Evolutionary conservation across 2,113 vertebrate species (phyloP), one percentile per base, ranked within the genome.

Genomic region (Sitta europaea): DNA sequence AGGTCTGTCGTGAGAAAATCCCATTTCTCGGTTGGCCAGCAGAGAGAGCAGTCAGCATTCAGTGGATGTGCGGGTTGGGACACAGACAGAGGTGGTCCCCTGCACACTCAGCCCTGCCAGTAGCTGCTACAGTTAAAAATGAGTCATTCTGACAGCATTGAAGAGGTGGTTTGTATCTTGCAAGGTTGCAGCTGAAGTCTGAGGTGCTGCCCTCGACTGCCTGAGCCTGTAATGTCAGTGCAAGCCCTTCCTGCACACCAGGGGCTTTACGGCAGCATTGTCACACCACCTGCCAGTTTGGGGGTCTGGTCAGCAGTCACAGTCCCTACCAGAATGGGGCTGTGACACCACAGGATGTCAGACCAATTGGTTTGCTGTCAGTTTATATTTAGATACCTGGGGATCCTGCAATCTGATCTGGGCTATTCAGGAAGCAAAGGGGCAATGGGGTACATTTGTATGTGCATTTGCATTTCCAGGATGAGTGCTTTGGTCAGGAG

Each of bases 21-120:
- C 42, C 24, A 23, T 89, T 94, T 92, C 88, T 86, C 23, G 2
- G 47, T 12, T 72, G 89, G 82, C 97, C 97, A 96, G 96, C 95
- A 97, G 96, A 86, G 94, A 89, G 96, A 93, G 95, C 93, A 94
- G 71, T 96, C 82, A 77, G 80, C 95, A 86, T 86, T 76, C 11
- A 1, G 76, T 86, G 77, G 29, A 48, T 1, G 2, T 7, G 38
- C 7, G 4, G 40, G 45, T 28, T 50, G 58, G 54, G 57, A 78
- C 0, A 3, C 1, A 2, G 76, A 59, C 47, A 66, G 74, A 55
- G 47, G 14, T 4, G 0, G 38, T 62, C 13, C n/a, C 14, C 58
- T 71, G 42, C 17, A 2, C 1, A 2, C 40, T 53, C 6, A 2
- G 57, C 50, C 40, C 24, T 71, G 57, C 65, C n/a, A 25, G 68